Evolutionary conservation across 30 jellyfish, hydroid and myxozoan genomes (phyloP).

Genomic region (Cassiopea xamachana): DNA sequence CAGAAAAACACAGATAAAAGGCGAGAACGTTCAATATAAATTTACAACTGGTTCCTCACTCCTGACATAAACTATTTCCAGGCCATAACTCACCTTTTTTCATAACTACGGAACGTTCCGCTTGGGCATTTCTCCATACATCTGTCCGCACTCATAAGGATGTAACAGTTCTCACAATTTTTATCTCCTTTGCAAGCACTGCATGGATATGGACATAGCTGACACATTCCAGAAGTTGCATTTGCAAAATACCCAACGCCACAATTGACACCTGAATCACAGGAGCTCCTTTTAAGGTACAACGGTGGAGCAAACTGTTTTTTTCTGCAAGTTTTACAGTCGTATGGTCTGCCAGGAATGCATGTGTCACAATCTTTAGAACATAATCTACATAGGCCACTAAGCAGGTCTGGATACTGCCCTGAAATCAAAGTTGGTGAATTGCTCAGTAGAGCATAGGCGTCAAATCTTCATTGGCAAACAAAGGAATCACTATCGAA

Average conservation of each 20-base stretch:
- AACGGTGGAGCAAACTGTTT: slow-evolving; percentile 13
- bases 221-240: slow-evolving; percentile 77
- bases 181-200: slow-evolving; percentile 74
- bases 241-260: slow-evolving; percentile 79
- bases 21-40: too few species aligned
- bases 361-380: slow-evolving; percentile 75
- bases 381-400: slow-evolving; percentile 78
- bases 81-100: slow-evolving; percentile 22
- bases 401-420: slow-evolving; percentile 74
- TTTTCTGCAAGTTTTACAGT: slow-evolving; percentile 76
- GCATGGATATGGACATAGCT: slow-evolving; percentile 88
- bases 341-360: slow-evolving; percentile 80
- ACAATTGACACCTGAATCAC: slow-evolving; percentile 81
- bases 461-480: too few species aligned
- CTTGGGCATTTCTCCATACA: slow-evolving; percentile 86
- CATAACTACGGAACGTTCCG: slow-evolving; percentile 73
- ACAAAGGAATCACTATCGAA: too few species aligned
- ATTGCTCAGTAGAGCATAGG: neutral
- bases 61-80: neutral
- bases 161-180: slow-evolving; percentile 82
- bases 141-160: slow-evolving; percentile 51
- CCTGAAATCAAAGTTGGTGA: slow-evolving; percentile 14
- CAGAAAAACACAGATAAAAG: too few species aligned
- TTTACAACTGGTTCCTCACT: neutral
- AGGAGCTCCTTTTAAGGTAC: slow-evolving; percentile 72